phyloP scores from a whole-genome alignment of 92 coral and sea anemone species.

The Phenganax stokvisi region DNA sequence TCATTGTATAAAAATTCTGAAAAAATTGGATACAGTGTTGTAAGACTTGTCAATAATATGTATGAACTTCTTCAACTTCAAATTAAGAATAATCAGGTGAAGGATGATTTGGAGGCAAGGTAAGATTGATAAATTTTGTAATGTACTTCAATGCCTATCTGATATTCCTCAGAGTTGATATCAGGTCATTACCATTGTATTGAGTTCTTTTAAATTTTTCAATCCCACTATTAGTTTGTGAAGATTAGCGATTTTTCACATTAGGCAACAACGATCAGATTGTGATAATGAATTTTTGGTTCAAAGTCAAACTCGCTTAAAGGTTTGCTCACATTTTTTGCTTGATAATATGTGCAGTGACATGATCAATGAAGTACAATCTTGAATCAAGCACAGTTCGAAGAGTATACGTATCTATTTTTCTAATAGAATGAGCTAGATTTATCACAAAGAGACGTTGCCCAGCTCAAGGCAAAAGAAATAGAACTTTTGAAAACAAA shows the following conservation, averaged over 20 bases:
- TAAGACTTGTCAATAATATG: constrained; percentile 80
- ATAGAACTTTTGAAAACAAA: constrained; percentile 63
- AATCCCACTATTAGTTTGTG: neutral
- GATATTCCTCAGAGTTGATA: neutral
- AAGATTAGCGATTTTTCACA: neutral
- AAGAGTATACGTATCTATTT: neutral
- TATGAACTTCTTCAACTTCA: constrained; percentile 87
- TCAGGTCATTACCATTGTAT: no score
- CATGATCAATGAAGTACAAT: no score
- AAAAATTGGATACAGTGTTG: constrained; percentile 59
- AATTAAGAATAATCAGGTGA: constrained; percentile 59
- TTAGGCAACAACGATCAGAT: constrained; percentile 81
- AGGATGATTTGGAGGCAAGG: constrained; percentile 89
- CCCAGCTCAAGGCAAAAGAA: constrained; percentile 72
- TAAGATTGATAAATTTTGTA: constrained; percentile 18
- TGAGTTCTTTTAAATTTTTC: neutral
- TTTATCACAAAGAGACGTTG: constrained; percentile 71
- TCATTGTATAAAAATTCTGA: constrained; percentile 62
- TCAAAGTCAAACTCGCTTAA: constrained; percentile 73
- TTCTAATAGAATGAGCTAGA: constrained; percentile 71
- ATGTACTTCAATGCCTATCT: neutral
- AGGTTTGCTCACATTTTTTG: constrained; percentile 48
- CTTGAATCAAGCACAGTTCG: no score
- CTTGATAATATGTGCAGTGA: no score
- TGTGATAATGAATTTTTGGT: constrained; percentile 88